A percentile compares a stretch with the other conserved stretches of the same genome.
phyloP scores from a whole-genome alignment of 2,113 vertebrate species.

The Cyprinodon tularosa region DNA sequence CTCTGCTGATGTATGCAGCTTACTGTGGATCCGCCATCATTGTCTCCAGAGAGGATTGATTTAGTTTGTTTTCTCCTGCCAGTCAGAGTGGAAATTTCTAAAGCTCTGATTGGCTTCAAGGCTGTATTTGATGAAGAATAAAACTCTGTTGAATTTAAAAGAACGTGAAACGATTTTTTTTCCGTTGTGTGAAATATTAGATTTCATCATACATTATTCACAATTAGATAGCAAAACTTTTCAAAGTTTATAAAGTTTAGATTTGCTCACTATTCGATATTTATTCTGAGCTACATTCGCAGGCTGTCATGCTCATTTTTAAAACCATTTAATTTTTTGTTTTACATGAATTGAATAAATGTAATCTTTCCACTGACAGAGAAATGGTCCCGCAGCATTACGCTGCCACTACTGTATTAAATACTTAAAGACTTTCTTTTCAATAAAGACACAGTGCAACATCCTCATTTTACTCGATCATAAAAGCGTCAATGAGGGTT shows the following conservation, averaged over 20 bases:
- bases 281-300: neutral
- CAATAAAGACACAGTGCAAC: no score
- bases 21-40: neutral
- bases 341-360: neutral
- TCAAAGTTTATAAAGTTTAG: neutral
- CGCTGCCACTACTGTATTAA: no score
- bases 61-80: neutral
- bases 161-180: neutral
- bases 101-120: neutral
- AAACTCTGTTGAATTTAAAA: neutral
- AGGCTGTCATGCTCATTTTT: neutral
- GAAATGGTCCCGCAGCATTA: no score
- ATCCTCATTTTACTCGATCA: no score
- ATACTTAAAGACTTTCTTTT: no score
- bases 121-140: neutral
- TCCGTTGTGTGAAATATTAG: neutral
- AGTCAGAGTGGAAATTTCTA: neutral
- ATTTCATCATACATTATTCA: neutral
- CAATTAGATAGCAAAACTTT: no score
- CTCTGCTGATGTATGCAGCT: conserved; percentile 3
- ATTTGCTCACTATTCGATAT: neutral
- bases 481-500: no score
- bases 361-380: no score
- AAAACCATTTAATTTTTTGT: neutral
- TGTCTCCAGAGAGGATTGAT: neutral